A percentile compares a stretch with the other conserved stretches of the same genome.
These are phyloP conservation scores for Acronicta psi DNA, from an alignment of 2,888 invertebrate genomes.

Conservation along the genomic window DNA sequence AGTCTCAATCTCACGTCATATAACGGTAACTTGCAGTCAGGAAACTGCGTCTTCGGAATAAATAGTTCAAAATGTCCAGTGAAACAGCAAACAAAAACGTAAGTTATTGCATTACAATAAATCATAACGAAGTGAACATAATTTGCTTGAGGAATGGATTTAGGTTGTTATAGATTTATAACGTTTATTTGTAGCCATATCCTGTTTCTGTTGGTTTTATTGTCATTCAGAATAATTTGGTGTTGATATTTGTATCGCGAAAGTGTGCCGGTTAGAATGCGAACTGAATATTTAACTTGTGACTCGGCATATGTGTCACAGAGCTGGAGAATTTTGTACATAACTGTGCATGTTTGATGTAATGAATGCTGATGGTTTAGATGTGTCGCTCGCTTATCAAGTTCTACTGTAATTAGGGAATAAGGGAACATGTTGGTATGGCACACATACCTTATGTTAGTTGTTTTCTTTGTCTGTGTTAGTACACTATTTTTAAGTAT, in stretches of 20 bases:
- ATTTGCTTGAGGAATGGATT: constrained; percentile 2
- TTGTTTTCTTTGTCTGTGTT: too few species aligned
- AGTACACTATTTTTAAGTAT: not conserved
- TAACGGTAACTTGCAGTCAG: not conserved
- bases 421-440: constrained; percentile 54
- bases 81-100: constrained; percentile 89
- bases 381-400: constrained; percentile 27
- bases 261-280: constrained; percentile 75
- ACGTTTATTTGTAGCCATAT: constrained; percentile 20
- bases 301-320: constrained; percentile 54
- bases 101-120: constrained; percentile 67
- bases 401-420: constrained; percentile 31
- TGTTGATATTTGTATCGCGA: constrained; percentile 60
- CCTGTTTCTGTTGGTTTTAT: constrained; percentile 22
- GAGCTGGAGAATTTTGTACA: constrained; percentile 34
- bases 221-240: constrained; percentile 1
- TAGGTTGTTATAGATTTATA: constrained; percentile 11
- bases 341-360: constrained; percentile 33
- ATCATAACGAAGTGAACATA: not conserved
- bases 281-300: constrained; percentile 68
- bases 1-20: not conserved
- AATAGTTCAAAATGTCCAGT: constrained; percentile 84
- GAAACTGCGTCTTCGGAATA: not conserved
- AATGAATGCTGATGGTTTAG: constrained; percentile 34
- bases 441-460: constrained; percentile 17